Evolutionary conservation across 2,797 vertebrate species (phyloP).

Genomic region (Synaphobranchus kaupii): DNA sequence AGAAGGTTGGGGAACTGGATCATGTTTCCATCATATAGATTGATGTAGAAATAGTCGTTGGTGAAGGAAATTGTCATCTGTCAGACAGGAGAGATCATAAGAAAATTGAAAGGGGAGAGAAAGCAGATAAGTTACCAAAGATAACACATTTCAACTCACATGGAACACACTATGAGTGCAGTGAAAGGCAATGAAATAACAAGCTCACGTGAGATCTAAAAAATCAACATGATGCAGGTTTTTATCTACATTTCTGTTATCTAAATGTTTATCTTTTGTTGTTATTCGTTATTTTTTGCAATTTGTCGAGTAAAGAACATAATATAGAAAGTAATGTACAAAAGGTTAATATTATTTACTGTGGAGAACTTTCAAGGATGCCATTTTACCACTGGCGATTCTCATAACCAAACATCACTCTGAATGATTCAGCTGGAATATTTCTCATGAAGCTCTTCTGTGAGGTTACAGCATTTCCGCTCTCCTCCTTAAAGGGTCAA

Average conservation of each 20-base stretch:
- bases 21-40: not conserved
- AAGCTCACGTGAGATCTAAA: no score
- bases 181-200: no score
- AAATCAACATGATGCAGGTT: no score
- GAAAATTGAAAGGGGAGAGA: not conserved
- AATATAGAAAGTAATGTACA: no score
- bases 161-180: not conserved
- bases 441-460: not conserved
- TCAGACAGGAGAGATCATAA: not conserved
- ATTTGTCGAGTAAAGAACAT: not conserved
- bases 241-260: no score
- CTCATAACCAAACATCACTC: not conserved
- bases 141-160: not conserved
- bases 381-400: not conserved
- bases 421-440: not conserved
- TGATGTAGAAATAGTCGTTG: not conserved
- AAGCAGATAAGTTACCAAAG: not conserved
- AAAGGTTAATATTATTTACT: not conserved
- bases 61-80: not conserved
- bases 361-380: not conserved
- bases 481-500: not conserved
- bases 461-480: not conserved
- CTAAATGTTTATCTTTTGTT: no score
- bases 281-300: no score
- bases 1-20: not conserved